Base-by-base conservation (phyloP, 1,140 invertebrate genomes). In the Neotoxoptera formosana region DNA sequence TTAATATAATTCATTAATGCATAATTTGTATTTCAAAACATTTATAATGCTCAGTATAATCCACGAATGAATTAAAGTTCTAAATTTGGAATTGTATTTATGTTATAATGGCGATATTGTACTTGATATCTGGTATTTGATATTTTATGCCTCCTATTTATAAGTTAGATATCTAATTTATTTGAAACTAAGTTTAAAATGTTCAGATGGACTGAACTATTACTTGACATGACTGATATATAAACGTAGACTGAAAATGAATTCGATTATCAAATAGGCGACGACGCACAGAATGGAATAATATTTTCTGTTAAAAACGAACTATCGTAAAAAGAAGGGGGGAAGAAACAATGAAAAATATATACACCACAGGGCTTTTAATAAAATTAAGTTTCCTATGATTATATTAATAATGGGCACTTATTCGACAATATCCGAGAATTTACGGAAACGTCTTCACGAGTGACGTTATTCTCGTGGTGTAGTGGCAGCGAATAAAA, bases 341-440 rank as follows among this genome's bases (percentile, higher is more conserved):
- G 20, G 21, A 21, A 36, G 51, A 89, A 89, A 89, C 21, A 3
- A 89, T 89, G 25, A 41, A 25, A 56, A 41, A 9, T 56, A 36
- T 89, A 56, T 41, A 41, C 21, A 41, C 21, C 23, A 56, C 41
- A 9, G 1, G 51, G 51, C 48, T 89, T 89, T 89, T 56, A 89
- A 89, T 89, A 25, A 89, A 89, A 89, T 89, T 89, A 53, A 20
- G 34, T 89, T 53, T 34, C 6, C 48, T 34, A 51, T 51, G 87
- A 53, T 53, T 53, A 36, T 89, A 89, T 89, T 41, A 89, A 56
- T 56, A 56, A 56, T 53, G 34, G 21, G 20, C 17, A 9, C 34
- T 34, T 89, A 56, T 56, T 41, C n/a, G 36, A 89, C 48, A 56
- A 41, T 89, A 23, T 56, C 23, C 1, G 23, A 21, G 8, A 53